A percentile compares a stretch with the other conserved stretches of the same genome.
These are phyloP conservation scores for Plebejus argus DNA, from an alignment of 2,888 invertebrate genomes.

Conservation along the genomic window DNA sequence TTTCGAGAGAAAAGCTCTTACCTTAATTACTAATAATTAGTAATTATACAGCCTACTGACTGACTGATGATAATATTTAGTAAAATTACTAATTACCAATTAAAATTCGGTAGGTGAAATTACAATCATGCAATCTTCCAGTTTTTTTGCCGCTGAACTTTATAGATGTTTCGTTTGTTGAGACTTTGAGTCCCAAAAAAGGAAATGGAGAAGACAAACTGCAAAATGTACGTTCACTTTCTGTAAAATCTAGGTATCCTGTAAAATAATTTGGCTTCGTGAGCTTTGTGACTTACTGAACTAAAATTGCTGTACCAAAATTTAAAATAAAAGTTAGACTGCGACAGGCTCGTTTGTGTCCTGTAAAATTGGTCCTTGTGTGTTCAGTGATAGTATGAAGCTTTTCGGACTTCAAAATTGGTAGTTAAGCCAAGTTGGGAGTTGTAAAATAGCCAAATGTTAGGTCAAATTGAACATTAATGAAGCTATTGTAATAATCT, in stretches of 20 bases:
- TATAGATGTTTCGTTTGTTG: not conserved
- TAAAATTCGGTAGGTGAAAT: too few species aligned
- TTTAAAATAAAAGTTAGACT: slow-evolving; percentile 10
- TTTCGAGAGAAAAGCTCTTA: not conserved
- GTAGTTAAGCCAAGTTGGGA: not conserved
- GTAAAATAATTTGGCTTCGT: not conserved
- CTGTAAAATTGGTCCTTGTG: not conserved
- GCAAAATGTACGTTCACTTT: too few species aligned
- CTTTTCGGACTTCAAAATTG: not conserved
- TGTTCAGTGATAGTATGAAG: not conserved
- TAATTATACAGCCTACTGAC: too few species aligned
- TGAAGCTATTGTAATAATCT: too few species aligned
- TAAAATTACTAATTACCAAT: too few species aligned
- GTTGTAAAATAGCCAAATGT: not conserved
- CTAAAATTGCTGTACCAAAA: not conserved
- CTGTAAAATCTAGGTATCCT: too few species aligned
- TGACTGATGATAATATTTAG: too few species aligned
- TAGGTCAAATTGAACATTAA: too few species aligned
- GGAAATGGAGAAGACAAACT: not conserved
- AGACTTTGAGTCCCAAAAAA: not conserved
- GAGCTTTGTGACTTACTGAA: slow-evolving; percentile 6
- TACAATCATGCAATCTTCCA: too few species aligned
- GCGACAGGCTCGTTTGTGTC: not conserved
- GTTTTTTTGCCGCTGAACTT: too few species aligned
- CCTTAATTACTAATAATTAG: not conserved